These are phyloP conservation scores for Pterostichus madidus DNA, from an alignment of 2,888 invertebrate species.

Conservation along the genomic window DNA sequence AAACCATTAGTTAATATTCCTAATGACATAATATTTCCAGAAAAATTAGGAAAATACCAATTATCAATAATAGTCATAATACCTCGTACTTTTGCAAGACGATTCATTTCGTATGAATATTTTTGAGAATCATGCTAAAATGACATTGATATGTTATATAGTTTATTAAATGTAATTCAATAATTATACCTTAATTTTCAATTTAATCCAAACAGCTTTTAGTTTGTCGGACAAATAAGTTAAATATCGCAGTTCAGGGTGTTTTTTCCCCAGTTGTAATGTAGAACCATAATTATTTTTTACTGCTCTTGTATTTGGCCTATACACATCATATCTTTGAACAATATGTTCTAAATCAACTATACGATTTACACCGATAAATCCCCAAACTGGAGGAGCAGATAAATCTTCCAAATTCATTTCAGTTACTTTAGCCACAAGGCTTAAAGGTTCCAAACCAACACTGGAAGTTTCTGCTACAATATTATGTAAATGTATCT, in stretches of 20 bases:
- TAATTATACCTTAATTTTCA: constrained; percentile 35
- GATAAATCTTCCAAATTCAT: constrained; percentile 77
- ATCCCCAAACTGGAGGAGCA: constrained; percentile 84
- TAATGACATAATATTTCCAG: constrained; percentile 78
- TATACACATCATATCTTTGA: constrained; percentile 78
- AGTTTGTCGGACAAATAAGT: constrained; percentile 70
- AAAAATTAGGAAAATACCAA: constrained; percentile 78
- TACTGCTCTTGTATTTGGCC: constrained; percentile 78
- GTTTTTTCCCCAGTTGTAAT: constrained; percentile 78
- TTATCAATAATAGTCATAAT: constrained; percentile 78
- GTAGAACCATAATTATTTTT: constrained; percentile 78
- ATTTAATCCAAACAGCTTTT: constrained; percentile 25
- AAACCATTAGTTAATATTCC: constrained; percentile 80
- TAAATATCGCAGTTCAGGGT: constrained; percentile 79
- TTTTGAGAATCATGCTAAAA: background rate
- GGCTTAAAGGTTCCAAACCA: constrained; percentile 78
- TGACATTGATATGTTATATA: too few species aligned
- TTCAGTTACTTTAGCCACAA: constrained; percentile 77
- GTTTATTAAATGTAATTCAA: background rate
- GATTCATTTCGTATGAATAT: constrained; percentile 69
- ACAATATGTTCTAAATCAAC: constrained; percentile 80
- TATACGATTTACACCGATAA: constrained; percentile 79
- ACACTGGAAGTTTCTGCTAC: constrained; percentile 81
- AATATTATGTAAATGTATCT: constrained; percentile 78
- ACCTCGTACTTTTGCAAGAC: constrained; percentile 75